Evolutionary conservation across 2,113 vertebrate species (phyloP).

Genomic region (Cathartes aura): DNA sequence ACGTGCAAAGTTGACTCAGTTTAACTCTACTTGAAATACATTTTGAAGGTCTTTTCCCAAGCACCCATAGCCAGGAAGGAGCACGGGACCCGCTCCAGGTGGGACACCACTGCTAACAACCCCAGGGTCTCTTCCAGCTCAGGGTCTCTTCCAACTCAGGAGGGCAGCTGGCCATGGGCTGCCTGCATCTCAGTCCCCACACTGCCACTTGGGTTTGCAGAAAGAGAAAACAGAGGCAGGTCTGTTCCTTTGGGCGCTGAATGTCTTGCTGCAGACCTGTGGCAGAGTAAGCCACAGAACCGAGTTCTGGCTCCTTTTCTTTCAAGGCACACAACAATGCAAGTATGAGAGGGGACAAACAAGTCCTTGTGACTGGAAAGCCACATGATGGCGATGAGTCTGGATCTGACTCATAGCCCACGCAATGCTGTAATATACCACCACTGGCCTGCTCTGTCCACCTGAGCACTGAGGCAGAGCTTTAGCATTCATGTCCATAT

Average conservation of each 20-base stretch:
- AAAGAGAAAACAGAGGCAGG: background rate
- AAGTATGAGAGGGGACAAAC: background rate
- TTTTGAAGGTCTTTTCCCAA: background rate
- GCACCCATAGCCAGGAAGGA: background rate
- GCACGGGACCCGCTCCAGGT: fast-evolving
- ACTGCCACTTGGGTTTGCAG: background rate
- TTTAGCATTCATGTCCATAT: background rate
- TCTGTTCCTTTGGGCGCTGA: background rate
- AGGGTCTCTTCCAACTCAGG: background rate
- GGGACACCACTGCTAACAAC: background rate
- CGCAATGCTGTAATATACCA: background rate
- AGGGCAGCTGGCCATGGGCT: background rate
- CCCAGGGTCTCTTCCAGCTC: background rate
- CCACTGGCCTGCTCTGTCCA: background rate
- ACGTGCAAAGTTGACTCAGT: background rate
- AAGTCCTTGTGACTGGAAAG: background rate
- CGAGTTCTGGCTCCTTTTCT: background rate
- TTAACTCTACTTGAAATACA: background rate
- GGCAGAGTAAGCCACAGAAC: background rate
- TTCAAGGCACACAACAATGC: background rate
- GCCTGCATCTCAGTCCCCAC: background rate
- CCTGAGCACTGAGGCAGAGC: background rate
- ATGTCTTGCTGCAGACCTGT: background rate
- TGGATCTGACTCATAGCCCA: background rate
- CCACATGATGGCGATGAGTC: background rate